Evolutionary conservation across 2,113 vertebrate species (phyloP), one percentile per base, ranked within the genome.

Genomic region (Prietella phreatophila): DNA sequence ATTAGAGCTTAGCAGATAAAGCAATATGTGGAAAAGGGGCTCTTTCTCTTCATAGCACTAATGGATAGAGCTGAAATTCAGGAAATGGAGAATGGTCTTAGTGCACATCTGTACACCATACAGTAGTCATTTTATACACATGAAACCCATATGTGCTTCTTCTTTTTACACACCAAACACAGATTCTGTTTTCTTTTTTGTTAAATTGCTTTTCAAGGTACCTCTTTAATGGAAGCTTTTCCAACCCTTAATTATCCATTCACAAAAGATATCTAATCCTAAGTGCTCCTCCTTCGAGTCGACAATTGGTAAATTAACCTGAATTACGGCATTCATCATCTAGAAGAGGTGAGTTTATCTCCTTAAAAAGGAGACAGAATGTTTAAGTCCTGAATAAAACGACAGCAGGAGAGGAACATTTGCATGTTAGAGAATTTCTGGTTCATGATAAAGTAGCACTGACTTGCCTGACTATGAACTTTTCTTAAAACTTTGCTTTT

Each of bases 1-100:
- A 86, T 88, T 88, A 78, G 50, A 25, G 73, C 84, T 73, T 87
- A 82, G 83, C 75, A 85, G 55, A 84, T 10, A 85, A 81, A 90
- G 67, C 56, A 67, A 30, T 80, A 67, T 27, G 15, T 81, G 47
- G 36, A 33, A 83, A 82, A 10, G 53, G 42, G 50, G 42, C 7
- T 71, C 50, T 27, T 39, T 69, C 76, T 56, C 47, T 81, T 30
- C 53, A 33, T 42, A 82, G 30, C 20, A 19, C 79, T 86, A 86
- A 82, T 81, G 78, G 76, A 33, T 65, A 33, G 42, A 63, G n/a
- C 75, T 80, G 58, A 47, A 69, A 69, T 82, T 63, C 27, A 42
- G 15, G 22, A 39, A 27, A 56, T 60, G 2, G 33, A 36, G 30
- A 5, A 39, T 9, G 9, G 11, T 47, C 25, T 60, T 58, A 27